Evolutionary conservation across 2,797 vertebrate genomes (phyloP), one percentile per base, ranked within the genome.

Genomic region (Gymnothorax reevesii): DNA sequence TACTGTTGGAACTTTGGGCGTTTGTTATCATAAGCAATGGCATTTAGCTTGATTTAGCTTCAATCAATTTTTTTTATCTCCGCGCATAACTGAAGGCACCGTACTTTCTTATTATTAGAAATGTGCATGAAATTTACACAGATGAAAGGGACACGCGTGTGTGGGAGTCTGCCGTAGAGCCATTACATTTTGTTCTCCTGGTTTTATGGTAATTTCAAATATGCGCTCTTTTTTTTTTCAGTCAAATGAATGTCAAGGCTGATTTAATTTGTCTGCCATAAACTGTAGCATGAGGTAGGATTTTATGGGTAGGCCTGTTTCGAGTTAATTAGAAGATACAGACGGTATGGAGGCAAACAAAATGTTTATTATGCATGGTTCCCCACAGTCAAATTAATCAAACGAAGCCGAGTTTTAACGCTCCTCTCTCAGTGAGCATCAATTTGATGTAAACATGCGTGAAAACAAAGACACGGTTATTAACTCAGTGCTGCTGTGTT

Each of bases 71-170:
- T 94, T 94, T 42, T 94, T 94, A 94, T 94, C 94, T 93, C 87
- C 52, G 90, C 91, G 86, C 91, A 90, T 77, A 92, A 93, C 90
- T 71, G 89, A 84, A 90, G 90, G 83, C 83, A 91, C 93, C 90
- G 92, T 95, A 93, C 93, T 95, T 95, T 93, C 92, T 94, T 94
- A 94, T 94, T 93, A 92, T 92, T 94, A 93, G 90, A 94, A 93
- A 91, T 89, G 91, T 91, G 91, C 91, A 90, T 88, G 91, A 89
- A 89, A 90, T 88, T 86, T 85, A 69, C 84, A 79, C 62, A 54
- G 80, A 83, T n/a, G 20, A 75, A 12, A 75, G 42, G 27, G 20
- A 15, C 73, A 49, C 7, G 33, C 6, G 17, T 12, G 33, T 20
- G 52, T 15, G 83, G 71, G 52, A 80, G n/a, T 20, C 7, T 10